Base-by-base conservation (phyloP, 2,797 vertebrate species). In the Somateria mollissima region DNA sequence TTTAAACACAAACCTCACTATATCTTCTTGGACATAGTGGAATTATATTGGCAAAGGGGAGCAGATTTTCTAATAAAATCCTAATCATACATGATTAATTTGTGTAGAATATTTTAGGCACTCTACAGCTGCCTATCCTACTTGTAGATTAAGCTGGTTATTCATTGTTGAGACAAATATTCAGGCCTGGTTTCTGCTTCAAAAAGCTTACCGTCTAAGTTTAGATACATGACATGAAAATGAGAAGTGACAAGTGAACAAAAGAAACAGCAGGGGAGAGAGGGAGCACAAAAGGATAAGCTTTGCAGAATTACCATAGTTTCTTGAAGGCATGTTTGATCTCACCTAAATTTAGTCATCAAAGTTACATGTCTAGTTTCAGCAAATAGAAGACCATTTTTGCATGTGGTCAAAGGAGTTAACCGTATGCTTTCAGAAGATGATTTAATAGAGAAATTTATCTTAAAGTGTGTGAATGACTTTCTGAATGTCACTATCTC, bases 201-300 rank as follows among this genome's bases (percentile, higher is more conserved):
- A 74, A 60, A 95, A 77, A 73, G 2, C 14, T 93, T 84, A 39
- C 15, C 47, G 18, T 74, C 67, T 92, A 64, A 66, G 30, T 86
- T 92, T 54, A 65, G 60, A 80, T 65, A 74, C 32, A 19, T 79
- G 71, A 84, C 74, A 94, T 47, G 64, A 28, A 95, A 94, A 96
- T 84, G 37, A 91, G 73, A 89, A 90, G 16, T 90, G 90, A 83
- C 67, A 92, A 92, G 69, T 64, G 89, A 91, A 92, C 47, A 94
- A 81, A 92, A 90, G 75, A 94, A 90, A 67, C 43, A 93, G n/a
- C 39, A 71, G 60, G 47, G 13, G 39, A 84, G n/a, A 79, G 19
- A 65, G 12, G 17, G 18, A 73, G 25, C 45, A 77, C 72, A 69
- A 84, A 93, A 90, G 21, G 41, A 64, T 79, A n/a, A 0, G 0